A percentile compares a stretch with the other conserved stretches of the same genome.
phyloP scores from a whole-genome alignment of 2,113 vertebrate species.

The Leptobrachium leishanense region DNA sequence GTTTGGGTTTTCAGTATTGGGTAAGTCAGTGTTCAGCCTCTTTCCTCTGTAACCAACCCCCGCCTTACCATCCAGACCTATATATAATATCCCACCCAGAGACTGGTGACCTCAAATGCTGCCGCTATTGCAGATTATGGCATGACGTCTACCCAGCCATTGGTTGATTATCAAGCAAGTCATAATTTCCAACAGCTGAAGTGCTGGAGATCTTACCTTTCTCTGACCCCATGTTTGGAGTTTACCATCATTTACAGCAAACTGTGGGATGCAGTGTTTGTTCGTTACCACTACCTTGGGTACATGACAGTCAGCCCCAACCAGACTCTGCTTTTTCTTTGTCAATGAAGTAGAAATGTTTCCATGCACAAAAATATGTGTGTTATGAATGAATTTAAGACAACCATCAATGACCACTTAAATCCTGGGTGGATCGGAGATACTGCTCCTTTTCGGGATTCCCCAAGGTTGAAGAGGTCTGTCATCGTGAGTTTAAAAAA shows the following conservation, averaged over 20 bases:
- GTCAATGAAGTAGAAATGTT: conserved; percentile 62
- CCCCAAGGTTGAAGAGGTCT: conserved; percentile 32
- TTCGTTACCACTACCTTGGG: conserved; percentile 78
- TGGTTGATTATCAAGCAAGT: background rate
- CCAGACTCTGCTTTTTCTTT: conserved; percentile 75
- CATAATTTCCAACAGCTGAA: background rate
- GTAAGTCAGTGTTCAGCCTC: conserved; percentile 24
- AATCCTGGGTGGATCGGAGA: conserved; percentile 3
- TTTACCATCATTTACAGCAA: conserved; percentile 78
- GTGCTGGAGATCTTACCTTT: background rate
- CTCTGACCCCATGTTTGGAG: conserved; percentile 64
- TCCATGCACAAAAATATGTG: conserved; percentile 57
- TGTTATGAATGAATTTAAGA: conserved; percentile 61
- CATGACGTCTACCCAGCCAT: background rate
- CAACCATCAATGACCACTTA: conserved; percentile 53
- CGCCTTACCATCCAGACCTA: conserved; percentile 45
- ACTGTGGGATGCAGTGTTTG: conserved; percentile 77
- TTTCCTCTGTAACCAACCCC: no score
- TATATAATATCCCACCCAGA: conserved; percentile 43
- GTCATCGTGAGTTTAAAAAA: conserved; percentile 55
- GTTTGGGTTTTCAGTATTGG: conserved; percentile 65
- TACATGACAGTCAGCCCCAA: conserved; percentile 81
- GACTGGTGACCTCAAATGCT: background rate
- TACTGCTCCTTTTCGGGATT: background rate
- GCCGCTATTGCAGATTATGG: background rate